Evolutionary conservation across 2,888 invertebrate species (phyloP).

Genomic region (Dynastes grantii): DNA sequence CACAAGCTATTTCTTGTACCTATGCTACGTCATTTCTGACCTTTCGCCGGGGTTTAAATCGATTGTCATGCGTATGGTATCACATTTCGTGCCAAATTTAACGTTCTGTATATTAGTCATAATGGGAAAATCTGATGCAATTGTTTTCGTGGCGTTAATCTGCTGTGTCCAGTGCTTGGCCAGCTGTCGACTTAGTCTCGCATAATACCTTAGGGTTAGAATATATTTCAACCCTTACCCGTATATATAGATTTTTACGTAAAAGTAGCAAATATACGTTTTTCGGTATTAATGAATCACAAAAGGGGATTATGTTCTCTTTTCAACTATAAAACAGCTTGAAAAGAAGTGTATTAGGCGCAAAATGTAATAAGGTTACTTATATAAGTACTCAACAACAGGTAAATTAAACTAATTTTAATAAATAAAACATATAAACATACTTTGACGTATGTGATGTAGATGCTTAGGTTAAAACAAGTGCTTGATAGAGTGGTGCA

Average conservation of each 20-base stretch:
- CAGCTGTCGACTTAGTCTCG: slow-evolving; percentile 58
- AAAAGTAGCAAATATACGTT: background rate
- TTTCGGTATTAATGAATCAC: background rate
- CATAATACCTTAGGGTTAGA: slow-evolving; percentile 49
- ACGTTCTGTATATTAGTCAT: slow-evolving; percentile 42
- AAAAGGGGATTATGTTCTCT: too few relatives aligned
- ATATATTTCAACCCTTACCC: slow-evolving; percentile 49
- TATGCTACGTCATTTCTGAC: too few relatives aligned
- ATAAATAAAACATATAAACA: too few relatives aligned
- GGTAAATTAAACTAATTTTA: too few relatives aligned
- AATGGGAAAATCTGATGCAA: slow-evolving; percentile 57
- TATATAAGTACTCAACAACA: background rate
- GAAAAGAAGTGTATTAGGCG: too few relatives aligned
- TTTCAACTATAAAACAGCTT: too few relatives aligned
- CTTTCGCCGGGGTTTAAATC: background rate
- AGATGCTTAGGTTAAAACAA: too few relatives aligned
- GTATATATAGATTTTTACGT: background rate
- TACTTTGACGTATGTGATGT: too few relatives aligned
- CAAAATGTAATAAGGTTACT: too few relatives aligned
- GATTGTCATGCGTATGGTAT: slow-evolving; percentile 5
- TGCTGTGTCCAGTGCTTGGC: slow-evolving; percentile 59
- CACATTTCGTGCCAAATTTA: slow-evolving; percentile 39
- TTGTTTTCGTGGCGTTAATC: slow-evolving; percentile 55
- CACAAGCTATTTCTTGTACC: too few relatives aligned
- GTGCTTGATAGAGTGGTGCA: too few relatives aligned